phyloP scores from a whole-genome alignment of 2,888 invertebrate genomes.

The Noctuana brunneofusca region DNA sequence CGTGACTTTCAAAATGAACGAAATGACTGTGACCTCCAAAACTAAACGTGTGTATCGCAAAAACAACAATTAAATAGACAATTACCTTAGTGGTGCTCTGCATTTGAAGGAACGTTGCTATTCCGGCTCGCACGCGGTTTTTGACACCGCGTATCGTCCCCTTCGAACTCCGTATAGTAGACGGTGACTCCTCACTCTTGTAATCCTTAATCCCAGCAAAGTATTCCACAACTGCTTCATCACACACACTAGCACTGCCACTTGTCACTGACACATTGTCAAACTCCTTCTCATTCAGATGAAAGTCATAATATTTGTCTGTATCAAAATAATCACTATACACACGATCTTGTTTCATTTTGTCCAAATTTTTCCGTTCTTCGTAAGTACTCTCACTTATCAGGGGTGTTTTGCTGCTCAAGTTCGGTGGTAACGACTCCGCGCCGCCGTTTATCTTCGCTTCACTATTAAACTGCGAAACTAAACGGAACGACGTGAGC shows the following conservation, averaged over 20 bases:
- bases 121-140: slow-evolving; percentile 96
- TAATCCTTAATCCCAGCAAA: slow-evolving; percentile 92
- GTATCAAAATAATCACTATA: slow-evolving; percentile 86
- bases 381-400: slow-evolving; percentile 87
- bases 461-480: slow-evolving; percentile 75
- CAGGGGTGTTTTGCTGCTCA: slow-evolving; percentile 69
- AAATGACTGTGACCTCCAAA: slow-evolving; percentile 69
- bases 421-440: slow-evolving; percentile 56
- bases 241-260: slow-evolving; percentile 71
- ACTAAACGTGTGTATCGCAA: slow-evolving; percentile 67
- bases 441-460: slow-evolving; percentile 58
- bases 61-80: slow-evolving; percentile 40
- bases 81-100: slow-evolving; percentile 91
- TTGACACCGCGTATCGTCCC: slow-evolving; percentile 97
- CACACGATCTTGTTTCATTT: slow-evolving; percentile 69
- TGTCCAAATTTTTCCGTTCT: slow-evolving; percentile 82
- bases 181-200: slow-evolving; percentile 84
- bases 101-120: slow-evolving; percentile 96
- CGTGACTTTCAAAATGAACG: slow-evolving; percentile 64
- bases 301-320: slow-evolving; percentile 92
- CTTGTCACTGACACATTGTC: slow-evolving; percentile 72
- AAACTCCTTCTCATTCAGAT: slow-evolving; percentile 88
- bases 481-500: slow-evolving; percentile 79
- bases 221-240: slow-evolving; percentile 84
- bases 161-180: slow-evolving; percentile 94